Conservation (phyloP, 2,888 invertebrate species). For the Cantharis rustica region DNA sequence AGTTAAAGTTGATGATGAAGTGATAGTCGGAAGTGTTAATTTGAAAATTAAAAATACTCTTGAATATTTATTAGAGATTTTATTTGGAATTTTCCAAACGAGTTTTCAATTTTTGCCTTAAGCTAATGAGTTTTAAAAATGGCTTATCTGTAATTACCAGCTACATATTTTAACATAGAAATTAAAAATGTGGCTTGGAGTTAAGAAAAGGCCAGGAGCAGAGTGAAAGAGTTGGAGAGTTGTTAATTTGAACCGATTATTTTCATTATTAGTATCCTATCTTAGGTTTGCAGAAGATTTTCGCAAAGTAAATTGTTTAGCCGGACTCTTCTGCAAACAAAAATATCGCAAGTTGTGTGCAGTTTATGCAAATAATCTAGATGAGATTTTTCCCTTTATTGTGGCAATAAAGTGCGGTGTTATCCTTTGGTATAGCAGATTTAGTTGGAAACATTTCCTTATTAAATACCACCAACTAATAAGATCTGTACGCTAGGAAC, state of each 20-base stretch:
- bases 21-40: conserved; percentile 4
- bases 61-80: neutral
- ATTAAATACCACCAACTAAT: conserved; percentile 56
- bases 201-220: conserved; percentile 11
- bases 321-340: conserved; percentile 42
- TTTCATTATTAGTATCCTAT: conserved; percentile 56
- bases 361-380: conserved; percentile 59
- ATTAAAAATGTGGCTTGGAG: conserved; percentile 32
- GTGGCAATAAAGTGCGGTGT: conserved; percentile 53
- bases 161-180: conserved; percentile 46
- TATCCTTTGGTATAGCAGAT: conserved; percentile 48
- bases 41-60: neutral
- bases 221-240: conserved; percentile 50
- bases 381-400: conserved; percentile 56
- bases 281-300: conserved; percentile 50
- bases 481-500: conserved; percentile 46
- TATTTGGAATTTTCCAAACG: neutral
- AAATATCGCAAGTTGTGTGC: conserved; percentile 51
- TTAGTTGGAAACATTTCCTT: conserved; percentile 56
- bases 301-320: conserved; percentile 45
- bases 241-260: conserved; percentile 57
- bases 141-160: conserved; percentile 48
- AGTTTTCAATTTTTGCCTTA: neutral
- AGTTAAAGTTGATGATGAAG: conserved; percentile 7
- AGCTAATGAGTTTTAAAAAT: conserved; percentile 34